Percentiles rank a stretch among this genome's conserved stretches.
phyloP scores from a whole-genome alignment of 2,888 invertebrate species.

The Andricus quercusramuli region DNA sequence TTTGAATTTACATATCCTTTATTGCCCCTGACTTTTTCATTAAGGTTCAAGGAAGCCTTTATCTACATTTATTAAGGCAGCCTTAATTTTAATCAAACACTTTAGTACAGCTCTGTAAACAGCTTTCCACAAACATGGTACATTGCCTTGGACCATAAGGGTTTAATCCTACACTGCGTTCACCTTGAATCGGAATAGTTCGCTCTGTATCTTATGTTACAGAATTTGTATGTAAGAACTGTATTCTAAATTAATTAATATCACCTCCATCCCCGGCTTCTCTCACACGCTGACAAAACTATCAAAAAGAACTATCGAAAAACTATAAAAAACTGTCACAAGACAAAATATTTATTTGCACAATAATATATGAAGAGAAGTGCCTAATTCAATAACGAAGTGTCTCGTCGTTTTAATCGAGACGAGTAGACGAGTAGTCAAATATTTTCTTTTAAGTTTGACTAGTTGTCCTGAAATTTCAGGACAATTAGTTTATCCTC shows the following conservation, averaged over 20 bases:
- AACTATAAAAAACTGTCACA: too few relatives aligned
- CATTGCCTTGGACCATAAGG: conserved; percentile 34
- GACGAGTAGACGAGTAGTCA: too few relatives aligned
- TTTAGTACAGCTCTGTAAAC: conserved; percentile 26
- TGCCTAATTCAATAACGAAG: too few relatives aligned
- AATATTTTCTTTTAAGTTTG: too few relatives aligned
- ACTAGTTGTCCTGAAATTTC: too few relatives aligned
- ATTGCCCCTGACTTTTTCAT: conserved; percentile 20
- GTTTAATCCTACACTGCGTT: conserved; percentile 16
- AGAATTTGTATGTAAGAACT: not conserved
- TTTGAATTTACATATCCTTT: conserved; percentile 13
- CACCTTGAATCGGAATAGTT: conserved; percentile 27
- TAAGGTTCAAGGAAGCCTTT: conserved; percentile 26
- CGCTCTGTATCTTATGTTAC: conserved; percentile 3
- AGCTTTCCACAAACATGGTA: conserved; percentile 20
- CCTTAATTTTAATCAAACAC: conserved; percentile 33
- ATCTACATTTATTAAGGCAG: conserved; percentile 17
- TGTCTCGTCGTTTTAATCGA: too few relatives aligned
- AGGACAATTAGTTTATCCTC: too few relatives aligned
- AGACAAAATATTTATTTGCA: too few relatives aligned
- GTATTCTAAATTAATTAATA: not conserved
- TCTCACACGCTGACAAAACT: too few relatives aligned
- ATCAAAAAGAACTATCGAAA: too few relatives aligned
- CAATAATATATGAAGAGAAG: too few relatives aligned
- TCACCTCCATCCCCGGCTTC: too few relatives aligned